phyloP scores from a whole-genome alignment of 2,113 vertebrate genomes.

The Felis chaus region DNA sequence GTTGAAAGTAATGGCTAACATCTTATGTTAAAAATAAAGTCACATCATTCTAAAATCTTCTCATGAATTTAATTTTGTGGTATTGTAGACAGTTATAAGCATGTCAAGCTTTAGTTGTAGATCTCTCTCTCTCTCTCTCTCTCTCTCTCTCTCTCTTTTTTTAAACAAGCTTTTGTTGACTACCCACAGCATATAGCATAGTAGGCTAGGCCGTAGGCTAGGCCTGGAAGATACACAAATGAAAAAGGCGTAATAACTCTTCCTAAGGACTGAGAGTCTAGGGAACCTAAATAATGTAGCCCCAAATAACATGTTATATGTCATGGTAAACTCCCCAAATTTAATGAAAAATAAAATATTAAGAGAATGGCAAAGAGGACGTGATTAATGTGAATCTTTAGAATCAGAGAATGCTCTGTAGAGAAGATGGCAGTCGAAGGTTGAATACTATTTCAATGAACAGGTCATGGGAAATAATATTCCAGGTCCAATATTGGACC shows the following conservation, averaged over 20 bases:
- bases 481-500: neutral
- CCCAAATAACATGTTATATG: neutral
- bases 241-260: neutral
- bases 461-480: neutral
- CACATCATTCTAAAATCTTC: neutral
- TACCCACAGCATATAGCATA: neutral
- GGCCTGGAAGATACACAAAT: neutral
- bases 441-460: neutral
- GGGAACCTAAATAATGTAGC: neutral
- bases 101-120: neutral
- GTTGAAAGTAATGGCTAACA: neutral
- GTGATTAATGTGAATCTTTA: neutral
- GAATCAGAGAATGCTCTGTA: neutral
- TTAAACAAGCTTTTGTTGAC: neutral
- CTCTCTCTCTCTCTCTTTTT: neutral
- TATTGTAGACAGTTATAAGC: neutral
- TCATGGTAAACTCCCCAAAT: neutral
- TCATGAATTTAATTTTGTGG: neutral
- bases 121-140: neutral
- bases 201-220: too few species aligned
- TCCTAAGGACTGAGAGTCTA: neutral
- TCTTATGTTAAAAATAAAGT: neutral
- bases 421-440: neutral
- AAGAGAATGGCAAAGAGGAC: neutral
- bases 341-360: neutral